Base-by-base conservation (phyloP, 1,140 invertebrate species). In the Nephotettix cincticeps region DNA sequence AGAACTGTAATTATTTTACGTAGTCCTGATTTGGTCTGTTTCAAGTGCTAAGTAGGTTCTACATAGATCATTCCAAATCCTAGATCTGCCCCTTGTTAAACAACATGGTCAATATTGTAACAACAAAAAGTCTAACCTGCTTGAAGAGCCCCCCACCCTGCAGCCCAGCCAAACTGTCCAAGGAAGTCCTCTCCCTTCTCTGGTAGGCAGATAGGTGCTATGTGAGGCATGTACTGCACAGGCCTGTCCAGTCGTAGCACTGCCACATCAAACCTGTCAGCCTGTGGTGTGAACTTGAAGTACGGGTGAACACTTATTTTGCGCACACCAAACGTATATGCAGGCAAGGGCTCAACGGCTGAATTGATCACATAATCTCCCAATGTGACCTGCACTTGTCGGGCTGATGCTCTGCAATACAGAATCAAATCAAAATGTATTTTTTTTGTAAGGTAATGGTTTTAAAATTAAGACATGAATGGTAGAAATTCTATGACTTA, bases 351-450 rank as follows among this genome's bases (percentile, higher is more conserved):
- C 81, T 97, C 95, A 0, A 91, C 89, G 0, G 94, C 93, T 0
- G 94, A 95, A 82, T 97, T 96, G 72, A 97, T 93, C 36, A 96
- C 92, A 80, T 97, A 97, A 81, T 97, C 95, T 2, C 95, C 95
- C 6, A 97, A 85, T 0, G 94, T 97, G 23, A 97, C 94, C 73
- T 94, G 91, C 0, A 97, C 93, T 84, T 95, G 93, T 70, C 91
- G 85, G 1, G 94, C 92, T 65, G 92, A 90, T 19, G 94, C 93
- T 74, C 94, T 90, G 75, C 21, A 77, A 73, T 43, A 61, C 75
- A 17, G n/a, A n/a, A n/a, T n/a, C n/a, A n/a, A n/a, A n/a, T n/a
- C n/a, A n/a, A n/a, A n/a, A n/a, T n/a, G 70, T 9, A 61, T 23
- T 65, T 25, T 19, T 64, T 64, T 14, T 25, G 2, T 1, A 23